Evolutionary conservation across 2,888 invertebrate species (phyloP), one percentile per base, ranked within the genome.

Genomic region (Himalopsyche anomala): DNA sequence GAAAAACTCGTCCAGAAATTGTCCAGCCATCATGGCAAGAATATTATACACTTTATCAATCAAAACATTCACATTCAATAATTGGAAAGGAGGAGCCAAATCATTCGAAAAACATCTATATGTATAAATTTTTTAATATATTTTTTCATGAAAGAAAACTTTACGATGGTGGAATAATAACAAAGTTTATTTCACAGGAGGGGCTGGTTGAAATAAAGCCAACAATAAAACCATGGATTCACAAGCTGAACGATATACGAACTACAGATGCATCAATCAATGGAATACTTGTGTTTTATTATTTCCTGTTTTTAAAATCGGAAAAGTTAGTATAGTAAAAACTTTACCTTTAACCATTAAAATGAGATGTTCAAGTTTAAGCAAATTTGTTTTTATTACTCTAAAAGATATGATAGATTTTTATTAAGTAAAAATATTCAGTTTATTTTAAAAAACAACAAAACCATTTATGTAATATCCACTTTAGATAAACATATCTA

Each of bases 241-340:
- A 82, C 54, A 86, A 54, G 36, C 79, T 87, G 17, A 87, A 81
- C 40, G 85, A 87, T 85, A 36, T 19, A 40, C 79, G 45, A 36
- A 80, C 87, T 17, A 62, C 87, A 4, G 84, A 85, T 19, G 80
- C 87, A n/a, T 56, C 85, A 45, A 45, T 87, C 17, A 74, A 88
- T 83, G 28, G 86, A 19, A 56, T 88, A 15, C 83, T 88, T 28
- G 79, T 87, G 38, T 88, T 83, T 55, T 69, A 88, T 36, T 88
- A 88, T 62, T 88, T 88, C 19, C 84, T 84, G 69, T 88, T 85
- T 54, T 82, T 87, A 11, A 87, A 82, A 62, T 85, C 87, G 17
- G 28, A 40, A 5, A 81, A 69, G 88, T 88, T 84, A 81, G 36
- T 84, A 74, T 1, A 55, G 6, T 56, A 56, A 19, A 28, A 45